Conservation (phyloP, 1,140 invertebrate genomes). For the Drosophila kanapiae region DNA sequence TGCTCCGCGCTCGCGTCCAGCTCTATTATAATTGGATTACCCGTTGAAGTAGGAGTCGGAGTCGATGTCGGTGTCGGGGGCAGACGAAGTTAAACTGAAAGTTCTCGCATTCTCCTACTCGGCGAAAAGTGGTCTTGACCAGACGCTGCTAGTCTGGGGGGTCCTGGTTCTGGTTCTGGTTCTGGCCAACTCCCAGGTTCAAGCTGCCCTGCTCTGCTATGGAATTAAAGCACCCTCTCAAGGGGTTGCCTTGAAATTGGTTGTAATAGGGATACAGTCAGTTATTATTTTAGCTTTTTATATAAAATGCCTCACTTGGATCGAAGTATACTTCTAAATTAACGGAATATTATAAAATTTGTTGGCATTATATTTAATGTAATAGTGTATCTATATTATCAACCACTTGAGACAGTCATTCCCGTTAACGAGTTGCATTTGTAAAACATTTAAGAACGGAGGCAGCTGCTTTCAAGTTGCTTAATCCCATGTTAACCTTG, state of each 20-base stretch:
- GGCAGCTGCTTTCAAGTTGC: constrained; percentile 10
- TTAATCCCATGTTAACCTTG: constrained; percentile 75
- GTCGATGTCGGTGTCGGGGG: constrained; percentile 64
- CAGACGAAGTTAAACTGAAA: constrained; percentile 52
- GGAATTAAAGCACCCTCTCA: constrained; percentile 8
- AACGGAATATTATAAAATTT: background rate
- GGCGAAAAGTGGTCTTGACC: constrained; percentile 48
- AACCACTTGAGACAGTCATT: background rate
- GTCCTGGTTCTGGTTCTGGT: constrained; percentile 14
- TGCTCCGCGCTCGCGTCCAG: constrained; percentile 36
- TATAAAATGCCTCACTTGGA: too few relatives aligned
- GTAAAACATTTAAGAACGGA: constrained; percentile 57
- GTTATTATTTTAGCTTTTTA: background rate
- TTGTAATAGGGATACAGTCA: background rate
- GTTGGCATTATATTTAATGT: too few relatives aligned
- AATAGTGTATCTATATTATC: constrained; percentile 36
- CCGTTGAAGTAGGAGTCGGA: constrained; percentile 85
- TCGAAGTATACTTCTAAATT: background rate
- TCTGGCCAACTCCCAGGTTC: constrained; percentile 7
- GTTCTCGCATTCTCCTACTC: constrained; percentile 50
- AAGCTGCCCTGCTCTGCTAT: background rate
- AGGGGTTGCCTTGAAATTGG: background rate
- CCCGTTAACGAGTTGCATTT: background rate
- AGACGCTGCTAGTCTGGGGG: constrained; percentile 20
- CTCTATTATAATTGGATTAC: constrained; percentile 84